Percentiles rank a stretch among this genome's conserved stretches.
These are phyloP conservation scores for Seira ritae DNA, from an alignment of 2,888 invertebrate species.

Conservation along the genomic window DNA sequence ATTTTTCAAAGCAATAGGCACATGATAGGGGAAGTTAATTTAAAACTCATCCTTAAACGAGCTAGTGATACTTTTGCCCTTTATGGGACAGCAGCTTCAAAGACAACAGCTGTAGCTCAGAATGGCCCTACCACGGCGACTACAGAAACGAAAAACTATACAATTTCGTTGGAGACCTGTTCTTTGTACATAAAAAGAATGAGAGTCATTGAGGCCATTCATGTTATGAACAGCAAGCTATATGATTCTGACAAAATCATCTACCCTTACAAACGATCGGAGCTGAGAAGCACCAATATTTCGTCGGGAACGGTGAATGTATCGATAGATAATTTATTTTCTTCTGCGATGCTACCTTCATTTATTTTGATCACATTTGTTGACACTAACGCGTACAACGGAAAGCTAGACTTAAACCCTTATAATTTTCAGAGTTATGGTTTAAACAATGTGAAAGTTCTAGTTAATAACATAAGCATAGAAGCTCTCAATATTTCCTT, in stretches of 20 bases:
- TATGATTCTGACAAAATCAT: too few relatives aligned
- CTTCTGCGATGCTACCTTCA: not conserved
- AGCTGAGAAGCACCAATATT: not conserved
- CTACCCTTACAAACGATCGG: not conserved
- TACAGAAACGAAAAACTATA: slow-evolving; percentile 6
- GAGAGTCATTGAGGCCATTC: not conserved
- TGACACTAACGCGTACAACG: not conserved
- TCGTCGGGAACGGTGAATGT: not conserved
- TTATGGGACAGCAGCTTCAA: too few relatives aligned
- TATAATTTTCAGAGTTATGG: slow-evolving; percentile 11
- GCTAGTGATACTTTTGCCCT: too few relatives aligned
- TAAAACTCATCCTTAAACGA: too few relatives aligned
- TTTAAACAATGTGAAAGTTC: not conserved
- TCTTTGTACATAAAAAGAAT: not conserved
- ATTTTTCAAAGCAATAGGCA: too few relatives aligned
- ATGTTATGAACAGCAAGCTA: too few relatives aligned
- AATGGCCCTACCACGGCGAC: not conserved
- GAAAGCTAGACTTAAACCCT: slow-evolving; percentile 1
- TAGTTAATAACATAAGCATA: not conserved
- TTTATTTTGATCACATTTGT: not conserved
- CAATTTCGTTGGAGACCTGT: slow-evolving; percentile 4
- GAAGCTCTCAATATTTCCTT: not conserved
- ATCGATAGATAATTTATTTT: not conserved
- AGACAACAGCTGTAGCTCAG: too few relatives aligned
- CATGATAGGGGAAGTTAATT: too few relatives aligned